A percentile compares a stretch with the other conserved stretches of the same genome.
These are phyloP conservation scores for Cotesia chilonis DNA, from an alignment of 1,140 invertebrate genomes.

Conservation along the genomic window DNA sequence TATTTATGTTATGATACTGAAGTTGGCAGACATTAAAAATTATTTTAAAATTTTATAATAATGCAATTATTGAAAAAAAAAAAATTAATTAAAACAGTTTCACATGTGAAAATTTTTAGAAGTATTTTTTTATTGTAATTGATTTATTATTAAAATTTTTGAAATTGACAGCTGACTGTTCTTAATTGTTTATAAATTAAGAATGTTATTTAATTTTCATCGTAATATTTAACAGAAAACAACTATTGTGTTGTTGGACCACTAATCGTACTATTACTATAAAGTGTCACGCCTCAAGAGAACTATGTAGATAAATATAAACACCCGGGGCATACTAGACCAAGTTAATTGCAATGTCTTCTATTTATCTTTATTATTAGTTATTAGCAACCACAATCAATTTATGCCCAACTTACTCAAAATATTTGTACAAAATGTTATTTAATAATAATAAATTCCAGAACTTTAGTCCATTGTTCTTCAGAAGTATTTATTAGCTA, in stretches of 20 bases:
- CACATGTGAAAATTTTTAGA: too few relatives aligned
- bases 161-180: neutral
- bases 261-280: slow-evolving; percentile 35
- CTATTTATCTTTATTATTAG: neutral
- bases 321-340: neutral
- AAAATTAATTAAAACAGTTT: too few relatives aligned
- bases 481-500: neutral
- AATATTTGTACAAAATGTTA: neutral
- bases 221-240: neutral
- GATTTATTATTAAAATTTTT: too few relatives aligned
- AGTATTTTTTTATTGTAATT: too few relatives aligned
- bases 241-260: slow-evolving; percentile 17
- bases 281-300: slow-evolving; percentile 32
- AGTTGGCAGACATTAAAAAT: too few relatives aligned
- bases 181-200: neutral
- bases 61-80: too few relatives aligned
- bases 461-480: neutral
- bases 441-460: neutral
- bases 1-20: neutral
- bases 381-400: too few relatives aligned
- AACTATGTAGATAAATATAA: neutral
- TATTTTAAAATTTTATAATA: too few relatives aligned
- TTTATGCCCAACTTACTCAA: too few relatives aligned
- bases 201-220: slow-evolving; percentile 15
- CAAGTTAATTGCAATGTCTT: neutral